Conservation (phyloP, 1,140 invertebrate species). For the Drosophila carrolli region DNA sequence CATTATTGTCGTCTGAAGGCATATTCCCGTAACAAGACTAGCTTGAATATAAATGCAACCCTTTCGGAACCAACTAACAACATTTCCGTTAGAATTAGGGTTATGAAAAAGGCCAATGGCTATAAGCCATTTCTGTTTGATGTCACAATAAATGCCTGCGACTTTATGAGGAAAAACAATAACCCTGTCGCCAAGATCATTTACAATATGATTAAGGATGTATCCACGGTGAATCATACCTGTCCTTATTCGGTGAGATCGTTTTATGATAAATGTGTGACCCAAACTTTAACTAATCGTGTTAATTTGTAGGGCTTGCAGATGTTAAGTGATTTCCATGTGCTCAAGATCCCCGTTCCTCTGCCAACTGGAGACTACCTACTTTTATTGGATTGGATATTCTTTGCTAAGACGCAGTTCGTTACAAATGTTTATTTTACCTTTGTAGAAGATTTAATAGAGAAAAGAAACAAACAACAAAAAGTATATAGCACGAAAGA, state of each 20-base stretch:
- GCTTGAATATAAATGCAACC: slow-evolving; percentile 22
- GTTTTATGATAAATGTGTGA: too few species aligned
- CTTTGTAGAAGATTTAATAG: slow-evolving; percentile 9
- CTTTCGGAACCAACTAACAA: slow-evolving; percentile 11
- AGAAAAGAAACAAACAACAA: too few species aligned
- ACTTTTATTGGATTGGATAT: slow-evolving; percentile 18
- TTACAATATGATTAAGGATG: slow-evolving; percentile 2
- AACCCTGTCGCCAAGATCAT: slow-evolving; percentile 22
- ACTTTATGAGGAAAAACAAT: slow-evolving; percentile 35
- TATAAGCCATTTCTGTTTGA: slow-evolving; percentile 36
- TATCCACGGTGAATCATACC: slow-evolving; percentile 33
- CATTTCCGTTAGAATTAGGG: slow-evolving; percentile 8
- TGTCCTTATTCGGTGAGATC: slow-evolving; percentile 30
- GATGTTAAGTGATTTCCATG: slow-evolving; percentile 26
- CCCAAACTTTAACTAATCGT: too few species aligned
- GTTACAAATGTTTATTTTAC: slow-evolving; percentile 34
- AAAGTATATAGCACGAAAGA: too few species aligned
- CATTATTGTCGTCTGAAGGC: slow-evolving; percentile 38
- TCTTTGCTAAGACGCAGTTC: slow-evolving; percentile 25
- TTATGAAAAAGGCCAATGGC: slow-evolving; percentile 34
- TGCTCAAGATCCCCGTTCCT: background rate
- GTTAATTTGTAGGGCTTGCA: slow-evolving; percentile 7
- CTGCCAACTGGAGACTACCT: slow-evolving; percentile 42
- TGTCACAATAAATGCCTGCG: slow-evolving; percentile 29
- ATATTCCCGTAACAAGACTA: slow-evolving; percentile 39